Evolutionary conservation across 2,888 invertebrate genomes (phyloP), one percentile per base, ranked within the genome.

Genomic region (Tetranychus piercei): DNA sequence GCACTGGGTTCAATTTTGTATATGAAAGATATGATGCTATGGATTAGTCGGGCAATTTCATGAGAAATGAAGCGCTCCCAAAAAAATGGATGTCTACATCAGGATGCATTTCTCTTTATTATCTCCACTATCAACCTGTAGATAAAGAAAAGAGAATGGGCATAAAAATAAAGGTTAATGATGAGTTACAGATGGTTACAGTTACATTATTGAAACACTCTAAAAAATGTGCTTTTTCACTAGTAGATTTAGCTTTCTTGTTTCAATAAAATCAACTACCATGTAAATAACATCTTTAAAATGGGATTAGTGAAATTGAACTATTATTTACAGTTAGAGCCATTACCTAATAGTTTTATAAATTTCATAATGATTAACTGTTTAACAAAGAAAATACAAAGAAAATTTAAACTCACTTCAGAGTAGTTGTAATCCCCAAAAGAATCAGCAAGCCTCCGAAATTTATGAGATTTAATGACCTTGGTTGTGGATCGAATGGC

Each of bases 401-500:
- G 2, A 69, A 11, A 69, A 20, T 69, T 9, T 67, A 69, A 23
- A 69, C 69, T 23, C 8, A 69, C 69, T 23, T 69, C 69, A 23
- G 22, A 20, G 34, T 69, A 69, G 69, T 23, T 23, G 20, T 69
- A 69, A 69, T 69, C 69, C 34, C 69, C 69, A 20, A 69, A 69
- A 69, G 69, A 69, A 22, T 69, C 69, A 20, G 69, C 69, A 23
- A 69, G 34, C 22, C 69, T 20, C 20, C 69, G 69, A 69, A 23
- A 23, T 11, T 69, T 69, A 23, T 20, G 34, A 5, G 69, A 69
- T 69, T 69, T 69, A 11, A 69, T 69, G 34, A 69, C 69, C 34
- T 69, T 69, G 20, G 69, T 69, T 20, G 69, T 69, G 20, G 69
- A 69, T 23, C 69, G 69, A 23, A 69, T 69, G 69, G 69, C 69